Evolutionary conservation across 2,113 vertebrate species (phyloP).

Genomic region (Rhineura floridana): DNA sequence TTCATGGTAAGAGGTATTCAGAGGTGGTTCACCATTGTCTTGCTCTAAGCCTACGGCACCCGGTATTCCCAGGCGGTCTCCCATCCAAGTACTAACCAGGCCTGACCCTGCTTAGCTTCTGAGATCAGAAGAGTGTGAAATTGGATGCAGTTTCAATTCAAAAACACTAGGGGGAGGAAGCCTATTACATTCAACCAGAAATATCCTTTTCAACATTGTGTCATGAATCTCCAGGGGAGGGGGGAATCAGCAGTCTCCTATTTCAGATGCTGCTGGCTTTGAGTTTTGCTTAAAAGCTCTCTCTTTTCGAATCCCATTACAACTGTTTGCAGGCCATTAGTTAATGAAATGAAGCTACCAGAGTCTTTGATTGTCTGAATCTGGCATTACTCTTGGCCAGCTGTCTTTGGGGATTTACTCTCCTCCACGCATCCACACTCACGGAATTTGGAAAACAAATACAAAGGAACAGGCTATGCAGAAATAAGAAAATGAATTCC

Average conservation of each 20-base stretch:
- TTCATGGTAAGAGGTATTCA: no score
- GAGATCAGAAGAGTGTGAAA: background rate
- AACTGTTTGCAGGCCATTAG: constrained; percentile 69
- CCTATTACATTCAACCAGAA: background rate
- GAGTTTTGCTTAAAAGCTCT: constrained; percentile 70
- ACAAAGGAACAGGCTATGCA: constrained; percentile 11
- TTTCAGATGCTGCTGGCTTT: constrained; percentile 64
- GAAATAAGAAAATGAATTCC: constrained; percentile 33
- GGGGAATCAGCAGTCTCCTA: constrained; percentile 32
- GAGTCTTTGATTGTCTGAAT: constrained; percentile 58
- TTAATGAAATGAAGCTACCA: constrained; percentile 72
- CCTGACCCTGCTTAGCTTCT: no score
- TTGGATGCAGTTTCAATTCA: background rate
- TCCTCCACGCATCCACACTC: constrained; percentile 13
- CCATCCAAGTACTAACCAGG: no score
- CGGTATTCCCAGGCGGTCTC: no score
- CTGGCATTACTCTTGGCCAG: constrained; percentile 53
- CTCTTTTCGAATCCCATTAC: constrained; percentile 60
- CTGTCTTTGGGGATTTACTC: constrained; percentile 25
- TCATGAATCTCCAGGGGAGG: constrained; percentile 35
- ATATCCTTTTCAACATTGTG: background rate
- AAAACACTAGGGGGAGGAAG: constrained; percentile 66
- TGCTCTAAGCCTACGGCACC: no score
- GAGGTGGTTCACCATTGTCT: no score
- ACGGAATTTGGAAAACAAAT: constrained; percentile 45